phyloP scores from a whole-genome alignment of 2,113 vertebrate species.

The Bubo scandiacus region DNA sequence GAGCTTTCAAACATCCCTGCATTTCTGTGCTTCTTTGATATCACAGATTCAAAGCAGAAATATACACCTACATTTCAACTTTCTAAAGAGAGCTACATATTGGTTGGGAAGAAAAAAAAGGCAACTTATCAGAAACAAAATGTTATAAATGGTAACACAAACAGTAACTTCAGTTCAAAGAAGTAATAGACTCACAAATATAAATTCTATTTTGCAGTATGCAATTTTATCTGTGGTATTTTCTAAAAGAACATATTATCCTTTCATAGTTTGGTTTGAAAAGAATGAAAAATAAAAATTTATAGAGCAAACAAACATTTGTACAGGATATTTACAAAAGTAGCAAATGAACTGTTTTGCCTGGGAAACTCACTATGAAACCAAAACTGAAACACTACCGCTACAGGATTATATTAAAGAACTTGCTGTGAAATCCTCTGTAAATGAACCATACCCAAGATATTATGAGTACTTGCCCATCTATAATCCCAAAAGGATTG shows the following conservation, averaged over 20 bases:
- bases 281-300: conserved; percentile 12
- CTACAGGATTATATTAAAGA: background rate
- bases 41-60: background rate
- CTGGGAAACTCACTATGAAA: background rate
- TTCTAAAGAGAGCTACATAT: background rate
- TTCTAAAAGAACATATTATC: background rate
- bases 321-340: background rate
- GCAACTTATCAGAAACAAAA: background rate
- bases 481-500: conserved; percentile 20
- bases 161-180: background rate
- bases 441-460: conserved; percentile 1
- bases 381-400: background rate
- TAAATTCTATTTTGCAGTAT: background rate
- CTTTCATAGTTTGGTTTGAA: background rate
- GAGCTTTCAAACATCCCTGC: background rate
- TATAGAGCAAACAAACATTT: conserved; percentile 6
- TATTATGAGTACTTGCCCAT: conserved; percentile 11
- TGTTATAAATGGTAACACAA: background rate
- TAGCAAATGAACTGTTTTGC: background rate
- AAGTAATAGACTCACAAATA: background rate
- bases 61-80: background rate
- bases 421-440: background rate
- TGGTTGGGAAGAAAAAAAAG: background rate
- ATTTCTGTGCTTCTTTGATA: background rate
- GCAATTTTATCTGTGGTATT: background rate